Evolutionary conservation across 2,113 vertebrate species (phyloP), one percentile per base, ranked within the genome.

Genomic region (Leptobrachium ailaonicum): DNA sequence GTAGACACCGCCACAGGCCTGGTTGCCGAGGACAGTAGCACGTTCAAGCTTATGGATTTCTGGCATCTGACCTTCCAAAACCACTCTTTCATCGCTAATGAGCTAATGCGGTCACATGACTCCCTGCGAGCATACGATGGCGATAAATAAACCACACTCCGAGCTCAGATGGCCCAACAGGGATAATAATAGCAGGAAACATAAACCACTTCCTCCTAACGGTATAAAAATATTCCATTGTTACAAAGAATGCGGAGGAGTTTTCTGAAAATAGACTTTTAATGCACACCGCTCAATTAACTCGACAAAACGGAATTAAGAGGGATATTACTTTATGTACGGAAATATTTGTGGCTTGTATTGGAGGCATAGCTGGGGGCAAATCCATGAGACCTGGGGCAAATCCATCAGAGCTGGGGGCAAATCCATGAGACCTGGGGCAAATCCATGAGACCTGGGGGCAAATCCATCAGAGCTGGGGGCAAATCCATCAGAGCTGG

Each of bases 181-280:
- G 12, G 20, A 13, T 69, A 43, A 69, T 58, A 69, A 77, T 42
- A 41, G 66, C 66, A 77, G 75, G 75, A 69, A 69, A 69, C 41
- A 60, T 69, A 20, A 56, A 54, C 41, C 50, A 76, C 64, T 58
- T 76, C 75, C 75, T 76, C n/a, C 2, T 42, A n/a, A 40, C 10
- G 10, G 62, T 40, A 64, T 13, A 54, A n/a, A 76, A 43, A 41
- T 20, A 47, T 32, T 41, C 32, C 50, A 77, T 43, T 56, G 64
- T 76, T 42, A 56, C 13, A 66, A 13, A 66, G 47, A 50, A 50
- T 50, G 47, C 47, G 47, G 47, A 50, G 47, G 8, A 5, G 8
- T 50, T 50, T 50, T 50, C 8, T 50, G 4, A 5, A 50, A 50
- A 50, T 32, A 50, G 47, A 50, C 8, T 5, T 50, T 50, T 50